Percentiles rank a stretch among this genome's conserved stretches.
phyloP scores from a whole-genome alignment of 2,113 vertebrate genomes.

The Riparia riparia region DNA sequence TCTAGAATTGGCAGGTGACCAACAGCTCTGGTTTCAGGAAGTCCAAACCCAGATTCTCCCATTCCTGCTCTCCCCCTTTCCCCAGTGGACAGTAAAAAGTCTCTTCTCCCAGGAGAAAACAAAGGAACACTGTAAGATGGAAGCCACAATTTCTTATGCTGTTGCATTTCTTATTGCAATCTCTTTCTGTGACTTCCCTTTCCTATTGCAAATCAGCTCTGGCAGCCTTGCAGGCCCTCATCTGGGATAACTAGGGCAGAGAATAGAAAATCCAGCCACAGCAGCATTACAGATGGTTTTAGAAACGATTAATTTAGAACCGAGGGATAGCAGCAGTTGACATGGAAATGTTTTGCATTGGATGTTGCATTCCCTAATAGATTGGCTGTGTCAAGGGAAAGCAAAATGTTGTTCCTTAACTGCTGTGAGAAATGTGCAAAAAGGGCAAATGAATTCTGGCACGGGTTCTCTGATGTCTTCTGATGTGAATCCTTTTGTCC shows the following conservation, averaged over 20 bases:
- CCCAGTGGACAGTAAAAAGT: neutral
- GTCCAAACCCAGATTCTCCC: neutral
- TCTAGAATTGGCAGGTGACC: neutral
- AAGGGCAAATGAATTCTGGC: neutral
- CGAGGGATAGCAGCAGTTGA: neutral
- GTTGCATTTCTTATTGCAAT: neutral
- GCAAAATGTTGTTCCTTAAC: neutral
- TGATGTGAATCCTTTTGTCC: neutral
- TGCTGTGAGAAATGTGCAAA: neutral
- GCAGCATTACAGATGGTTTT: neutral
- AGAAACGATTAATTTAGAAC: neutral
- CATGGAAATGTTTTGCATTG: neutral
- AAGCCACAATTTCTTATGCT: neutral
- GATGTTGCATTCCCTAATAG: neutral
- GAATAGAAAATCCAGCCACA: neutral
- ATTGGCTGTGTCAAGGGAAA: neutral
- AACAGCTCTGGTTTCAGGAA: neutral
- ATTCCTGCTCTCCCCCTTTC: neutral
- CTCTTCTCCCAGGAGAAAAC: neutral
- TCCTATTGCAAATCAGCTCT: neutral
- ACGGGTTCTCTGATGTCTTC: neutral
- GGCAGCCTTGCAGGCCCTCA: neutral
- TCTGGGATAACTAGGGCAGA: neutral
- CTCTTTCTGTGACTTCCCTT: neutral
- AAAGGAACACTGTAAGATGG: neutral